A percentile compares a stretch with the other conserved stretches of the same genome.
phyloP scores from a whole-genome alignment of 1,140 invertebrate genomes.

The Drosophila prosaltans region DNA sequence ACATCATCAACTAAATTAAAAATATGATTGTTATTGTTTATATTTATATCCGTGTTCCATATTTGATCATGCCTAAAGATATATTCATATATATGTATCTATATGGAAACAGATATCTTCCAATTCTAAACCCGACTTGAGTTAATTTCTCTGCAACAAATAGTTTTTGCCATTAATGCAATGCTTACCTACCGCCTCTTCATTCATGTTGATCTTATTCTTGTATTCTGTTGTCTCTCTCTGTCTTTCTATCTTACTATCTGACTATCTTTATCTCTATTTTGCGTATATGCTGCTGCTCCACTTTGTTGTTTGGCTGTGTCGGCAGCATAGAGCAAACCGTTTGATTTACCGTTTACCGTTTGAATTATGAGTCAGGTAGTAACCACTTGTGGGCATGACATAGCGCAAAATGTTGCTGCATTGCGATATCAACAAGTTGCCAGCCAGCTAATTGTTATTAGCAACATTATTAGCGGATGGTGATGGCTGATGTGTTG shows the following conservation, averaged over 20 bases:
- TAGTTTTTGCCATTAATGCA: no score
- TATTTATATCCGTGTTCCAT: no score
- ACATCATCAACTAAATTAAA: no score
- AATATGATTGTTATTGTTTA: no score
- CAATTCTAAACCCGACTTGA: no score
- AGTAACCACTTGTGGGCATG: slow-evolving; percentile 32
- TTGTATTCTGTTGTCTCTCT: not conserved
- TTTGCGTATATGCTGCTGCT: slow-evolving; percentile 2
- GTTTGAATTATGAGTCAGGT: slow-evolving; percentile 53
- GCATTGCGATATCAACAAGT: slow-evolving; percentile 44
- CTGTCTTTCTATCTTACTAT: slow-evolving; percentile 1
- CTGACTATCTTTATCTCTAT: slow-evolving; percentile 15
- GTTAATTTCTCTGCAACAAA: no score
- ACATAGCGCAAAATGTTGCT: slow-evolving; percentile 31
- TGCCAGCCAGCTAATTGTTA: slow-evolving; percentile 30
- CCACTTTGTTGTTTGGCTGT: slow-evolving; percentile 22
- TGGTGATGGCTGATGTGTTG: slow-evolving; percentile 14
- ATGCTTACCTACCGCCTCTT: no score
- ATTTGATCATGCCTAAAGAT: no score
- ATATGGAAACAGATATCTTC: no score
- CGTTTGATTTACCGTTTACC: slow-evolving; percentile 66
- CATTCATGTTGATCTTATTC: no score
- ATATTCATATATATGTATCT: no score
- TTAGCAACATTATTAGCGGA: slow-evolving; percentile 53
- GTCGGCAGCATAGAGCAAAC: slow-evolving; percentile 26